These are phyloP conservation scores for Anas platyrhynchos DNA, from an alignment of 2,113 vertebrate species.

Conservation along the genomic window DNA sequence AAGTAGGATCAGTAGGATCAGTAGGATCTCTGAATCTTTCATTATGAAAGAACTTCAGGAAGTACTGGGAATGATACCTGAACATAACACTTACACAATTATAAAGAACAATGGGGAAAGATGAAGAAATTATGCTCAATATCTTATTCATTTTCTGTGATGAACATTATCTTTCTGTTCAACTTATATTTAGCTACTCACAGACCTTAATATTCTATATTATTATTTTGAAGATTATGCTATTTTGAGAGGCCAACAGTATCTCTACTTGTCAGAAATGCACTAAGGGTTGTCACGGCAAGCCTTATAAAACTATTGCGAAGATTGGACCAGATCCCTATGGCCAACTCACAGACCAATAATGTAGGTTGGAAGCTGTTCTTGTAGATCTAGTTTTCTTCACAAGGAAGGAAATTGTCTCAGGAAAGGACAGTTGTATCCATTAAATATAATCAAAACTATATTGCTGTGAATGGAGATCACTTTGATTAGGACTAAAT, in stretches of 20 bases:
- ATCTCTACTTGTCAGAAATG: not conserved
- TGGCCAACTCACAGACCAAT: not conserved
- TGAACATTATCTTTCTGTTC: not conserved
- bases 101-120: not conserved
- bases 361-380: not conserved
- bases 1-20: not conserved
- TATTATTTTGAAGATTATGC: not conserved
- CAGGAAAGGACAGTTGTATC: not conserved
- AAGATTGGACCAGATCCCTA: not conserved
- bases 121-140: not conserved
- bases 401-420: not conserved
- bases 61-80: not conserved
- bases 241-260: not conserved
- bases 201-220: not conserved
- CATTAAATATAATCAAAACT: not conserved
- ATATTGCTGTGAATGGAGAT: not conserved
- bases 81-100: not conserved
- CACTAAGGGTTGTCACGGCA: not conserved
- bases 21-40: not conserved
- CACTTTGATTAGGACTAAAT: not conserved
- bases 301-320: not conserved
- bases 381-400: not conserved
- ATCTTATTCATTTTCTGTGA: not conserved
- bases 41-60: not conserved
- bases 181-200: not conserved